Evolutionary conservation across 2,113 vertebrate species (phyloP), one percentile per base, ranked within the genome.

Genomic region (Chamaea fasciata): DNA sequence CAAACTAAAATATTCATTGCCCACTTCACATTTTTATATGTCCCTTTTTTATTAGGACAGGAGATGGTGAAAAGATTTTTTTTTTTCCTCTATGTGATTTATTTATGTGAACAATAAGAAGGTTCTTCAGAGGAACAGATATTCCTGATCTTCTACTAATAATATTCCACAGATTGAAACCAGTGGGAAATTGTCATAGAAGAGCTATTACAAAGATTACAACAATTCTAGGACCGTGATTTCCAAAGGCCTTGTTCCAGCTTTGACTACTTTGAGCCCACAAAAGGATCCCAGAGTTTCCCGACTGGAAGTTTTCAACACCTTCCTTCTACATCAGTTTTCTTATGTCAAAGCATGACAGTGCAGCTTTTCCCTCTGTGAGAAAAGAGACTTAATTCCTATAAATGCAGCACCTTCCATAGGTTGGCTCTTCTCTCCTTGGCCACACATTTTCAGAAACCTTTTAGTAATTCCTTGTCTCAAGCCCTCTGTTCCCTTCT

Each of bases 1-100:
- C 5, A 28, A 57, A 62, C 4, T 15, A 37, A 39, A 35, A 35
- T 6, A 53, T 31, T 78, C 9, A 5, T 57, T 67, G 35, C 8
- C 4, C 12, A 23, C 28, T 31, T 42, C 39, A 18, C 3, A 6
- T 49, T 71, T 76, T 60, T 31, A 26, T 33, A 44, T 26, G 16
- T 16, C 15, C 3, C 10, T 56, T 41, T 6, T 44, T 22, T 39
- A n/a, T 52, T 55, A 64, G 46, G 41, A 41, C 20, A 39, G 41
- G 10, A 69, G 35, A 8, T 10, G 18, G 30, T 30, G 30, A 63
- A 47, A n/a, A n/a, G n/a, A 31, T 0, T n/a, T 0, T 39, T 37
- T 52, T 4, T 31, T 70, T 46, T 35, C 6, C 50, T 15, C 2
- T 5, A 71, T 63, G 15, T 37, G 8, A 68, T 49, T 89, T 47